Conservation (phyloP, 2,113 vertebrate species). For the Mustela lutreola region DNA sequence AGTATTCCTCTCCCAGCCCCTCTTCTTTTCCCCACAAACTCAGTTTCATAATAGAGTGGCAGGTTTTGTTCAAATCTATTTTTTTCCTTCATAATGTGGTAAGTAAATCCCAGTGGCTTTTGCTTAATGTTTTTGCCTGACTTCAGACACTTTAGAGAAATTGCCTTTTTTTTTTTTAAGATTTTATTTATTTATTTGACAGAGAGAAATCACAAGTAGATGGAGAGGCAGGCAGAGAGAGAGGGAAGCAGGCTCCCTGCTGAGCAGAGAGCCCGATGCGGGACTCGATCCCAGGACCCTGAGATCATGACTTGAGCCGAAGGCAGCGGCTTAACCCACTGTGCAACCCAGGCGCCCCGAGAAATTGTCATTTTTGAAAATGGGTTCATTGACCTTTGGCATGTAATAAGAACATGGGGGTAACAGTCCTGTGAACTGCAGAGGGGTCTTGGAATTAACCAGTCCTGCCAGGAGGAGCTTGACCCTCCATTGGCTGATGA, state of each 20-base stretch:
- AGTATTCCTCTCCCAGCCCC: background rate
- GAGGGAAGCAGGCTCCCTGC: too few relatives aligned
- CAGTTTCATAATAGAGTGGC: background rate
- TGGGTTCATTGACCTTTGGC: background rate
- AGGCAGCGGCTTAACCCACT: too few relatives aligned
- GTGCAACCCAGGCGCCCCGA: background rate
- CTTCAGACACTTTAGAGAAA: constrained; percentile 14
- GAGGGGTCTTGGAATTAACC: background rate
- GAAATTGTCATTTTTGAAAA: background rate
- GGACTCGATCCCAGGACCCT: too few relatives aligned
- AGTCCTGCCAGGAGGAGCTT: background rate
- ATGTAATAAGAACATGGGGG: background rate
- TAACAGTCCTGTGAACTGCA: background rate
- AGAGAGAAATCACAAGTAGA: too few relatives aligned
- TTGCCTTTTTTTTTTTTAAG: too few relatives aligned
- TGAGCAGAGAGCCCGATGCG: too few relatives aligned
- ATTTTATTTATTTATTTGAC: too few relatives aligned
- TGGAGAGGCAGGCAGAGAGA: too few relatives aligned
- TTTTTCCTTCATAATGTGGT: background rate
- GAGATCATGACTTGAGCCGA: too few relatives aligned
- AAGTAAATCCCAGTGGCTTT: background rate
- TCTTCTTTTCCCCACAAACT: background rate
- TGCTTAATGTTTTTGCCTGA: background rate
- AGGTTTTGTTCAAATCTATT: background rate
- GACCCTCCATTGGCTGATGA: rapidly evolving